These are phyloP conservation scores for Salvelinus fontinalis DNA, from an alignment of 2,113 vertebrate species.

Conservation along the genomic window DNA sequence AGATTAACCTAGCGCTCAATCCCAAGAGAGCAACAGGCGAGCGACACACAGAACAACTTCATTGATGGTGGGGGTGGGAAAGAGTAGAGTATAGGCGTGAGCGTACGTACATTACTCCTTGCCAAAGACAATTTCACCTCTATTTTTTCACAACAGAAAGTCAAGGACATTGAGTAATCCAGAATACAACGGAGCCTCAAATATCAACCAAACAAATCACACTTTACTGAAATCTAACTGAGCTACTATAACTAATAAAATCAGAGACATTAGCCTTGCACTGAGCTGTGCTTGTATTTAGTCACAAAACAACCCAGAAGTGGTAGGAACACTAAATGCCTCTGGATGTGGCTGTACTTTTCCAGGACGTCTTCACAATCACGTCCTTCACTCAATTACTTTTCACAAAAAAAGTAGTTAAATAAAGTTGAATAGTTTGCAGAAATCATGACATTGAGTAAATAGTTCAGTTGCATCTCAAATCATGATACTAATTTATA, in stretches of 20 bases:
- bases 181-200: background rate
- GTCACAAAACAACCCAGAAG: background rate
- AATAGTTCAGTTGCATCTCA: background rate
- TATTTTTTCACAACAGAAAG: background rate
- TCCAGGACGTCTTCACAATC: slow-evolving; percentile 14
- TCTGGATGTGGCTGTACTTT: slow-evolving; percentile 8
- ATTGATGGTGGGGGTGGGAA: slow-evolving; percentile 63
- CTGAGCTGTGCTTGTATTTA: background rate
- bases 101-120: slow-evolving; percentile 19
- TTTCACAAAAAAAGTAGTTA: background rate
- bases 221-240: background rate
- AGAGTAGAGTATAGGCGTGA: slow-evolving; percentile 34
- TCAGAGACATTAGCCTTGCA: background rate
- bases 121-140: slow-evolving; percentile 2
- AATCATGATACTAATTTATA: background rate
- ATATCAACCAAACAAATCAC: background rate
- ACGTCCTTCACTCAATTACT: background rate
- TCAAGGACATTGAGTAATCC: slow-evolving; percentile 19
- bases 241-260: background rate
- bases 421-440: background rate
- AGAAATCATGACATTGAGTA: background rate
- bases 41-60: slow-evolving; percentile 62
- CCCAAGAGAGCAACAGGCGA: slow-evolving; percentile 76
- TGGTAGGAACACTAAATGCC: background rate
- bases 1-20: slow-evolving; percentile 77